Evolutionary conservation across 2,888 invertebrate species (phyloP), one percentile per base, ranked within the genome.

Genomic region (Dryobota labecula): DNA sequence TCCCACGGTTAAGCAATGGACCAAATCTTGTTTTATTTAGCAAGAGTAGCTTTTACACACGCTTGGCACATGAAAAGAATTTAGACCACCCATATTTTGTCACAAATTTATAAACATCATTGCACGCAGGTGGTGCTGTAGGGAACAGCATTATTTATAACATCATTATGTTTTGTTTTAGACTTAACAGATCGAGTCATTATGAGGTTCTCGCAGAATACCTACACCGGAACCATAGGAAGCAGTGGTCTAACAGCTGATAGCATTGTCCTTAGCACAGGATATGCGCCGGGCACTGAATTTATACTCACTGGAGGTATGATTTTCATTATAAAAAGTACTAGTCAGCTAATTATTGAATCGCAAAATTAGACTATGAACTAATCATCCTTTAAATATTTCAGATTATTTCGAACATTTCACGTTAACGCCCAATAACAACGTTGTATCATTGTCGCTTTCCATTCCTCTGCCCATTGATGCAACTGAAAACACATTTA

Each of bases 261-360:
- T 65, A 75, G 83, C 67, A 87, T 94, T 43, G 71, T 88, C 38
- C 88, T 94, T 7, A 84, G 86, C 57, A 82, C 82, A 60, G 94
- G 93, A 30, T 92, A 88, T 76, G 79, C 82, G n/a, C 18, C 75
- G 38, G 87, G 84, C 61, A 92, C 91, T 0, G 69, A 85, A 8
- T 93, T 93, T 78, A 30, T 70, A 13, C 74, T 92, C 27, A 80
- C 70, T 47, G 93, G 92, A 87, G 93, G 94, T 93, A 90, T 69
- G 69, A 69, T 58, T 62, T 53, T n/a, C 5, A 58, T 62, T 27
- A 6, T 20, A 27, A 64, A 45, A 64, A 27, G 33, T 27, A 30
- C 18, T 15, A 18, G 1, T 33, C 33, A 0, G 24, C 20, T 11
- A 20, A 38, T 7, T 27, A 7, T 70, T 57, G 5, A 33, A 18